Evolutionary conservation across 1,140 invertebrate genomes (phyloP), one percentile per base, ranked within the genome.

Genomic region (Ceratitis capitata): DNA sequence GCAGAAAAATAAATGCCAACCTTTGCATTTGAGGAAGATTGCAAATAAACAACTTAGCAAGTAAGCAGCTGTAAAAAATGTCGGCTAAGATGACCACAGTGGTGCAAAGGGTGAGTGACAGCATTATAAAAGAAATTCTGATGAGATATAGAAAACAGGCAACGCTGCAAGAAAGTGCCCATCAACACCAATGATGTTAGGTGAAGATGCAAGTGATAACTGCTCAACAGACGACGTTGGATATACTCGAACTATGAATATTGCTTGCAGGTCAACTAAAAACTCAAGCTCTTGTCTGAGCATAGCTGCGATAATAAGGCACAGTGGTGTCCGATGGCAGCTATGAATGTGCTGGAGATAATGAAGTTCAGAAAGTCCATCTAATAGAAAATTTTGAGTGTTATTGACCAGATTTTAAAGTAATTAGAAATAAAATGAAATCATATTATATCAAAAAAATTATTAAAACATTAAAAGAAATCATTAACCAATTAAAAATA

Each of bases 131-230:
- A 78, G 10, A 45, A 45, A n/a, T 35, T 74, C n/a, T n/a, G 35
- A n/a, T 74, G 35, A 39, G 26, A 74, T 74, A 78, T 47, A 16
- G 69, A 78, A 78, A 78, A 45, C 69, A 78, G 69, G 7, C 39
- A 45, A 45, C 35, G n/a, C 39, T 78, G 69, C 69, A 16, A 42
- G 69, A 78, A 78, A 78, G 39, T 78, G 69, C 69, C 69, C 69
- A 78, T 78, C 69, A 45, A 39, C 39, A 10, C 39, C 26, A 39
- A 45, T 78, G 69, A 78, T 78, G 39, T 26, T 45, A 35, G 69
- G 23, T 39, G 69, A 78, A 78, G 29, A 83, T 83, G 82, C 82
- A 83, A 83, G 82, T 83, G 82, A 51, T 49, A 83, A 83, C 82
- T 83, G 49, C 49, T 83, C 26, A 53, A 23, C 14, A 51, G 47